Percentiles rank a stretch among this genome's conserved stretches.
Evolutionary conservation across 1,140 invertebrate genomes (phyloP).

Genomic region (Drosophila mayri): DNA sequence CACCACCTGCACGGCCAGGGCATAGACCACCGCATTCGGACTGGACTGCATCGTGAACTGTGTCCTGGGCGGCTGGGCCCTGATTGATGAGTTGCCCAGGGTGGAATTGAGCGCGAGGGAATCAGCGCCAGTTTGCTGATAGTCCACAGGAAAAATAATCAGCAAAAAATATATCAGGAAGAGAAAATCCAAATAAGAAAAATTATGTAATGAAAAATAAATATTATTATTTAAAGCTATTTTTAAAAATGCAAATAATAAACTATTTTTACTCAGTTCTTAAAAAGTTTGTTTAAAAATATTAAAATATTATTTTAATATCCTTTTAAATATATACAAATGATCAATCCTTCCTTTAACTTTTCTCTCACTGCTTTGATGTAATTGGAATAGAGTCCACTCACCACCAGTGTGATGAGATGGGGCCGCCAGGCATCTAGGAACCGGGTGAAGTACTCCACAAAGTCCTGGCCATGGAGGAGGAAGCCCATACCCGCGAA

Average conservation of each 20-base stretch:
- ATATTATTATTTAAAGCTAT: background rate
- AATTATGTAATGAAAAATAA: background rate
- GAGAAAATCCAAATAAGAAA: background rate
- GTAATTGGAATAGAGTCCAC: slow-evolving; percentile 8
- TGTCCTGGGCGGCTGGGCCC: slow-evolving; percentile 2
- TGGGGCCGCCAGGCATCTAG: slow-evolving; percentile 86
- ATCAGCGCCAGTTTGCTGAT: slow-evolving; percentile 33
- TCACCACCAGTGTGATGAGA: slow-evolving; percentile 87
- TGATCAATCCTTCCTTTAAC: background rate
- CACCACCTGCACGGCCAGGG: slow-evolving; percentile 88
- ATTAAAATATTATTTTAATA: no score
- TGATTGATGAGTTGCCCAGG: slow-evolving; percentile 48
- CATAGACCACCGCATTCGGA: slow-evolving; percentile 85
- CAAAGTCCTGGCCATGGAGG: slow-evolving; percentile 86
- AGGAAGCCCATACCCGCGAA: slow-evolving; percentile 87
- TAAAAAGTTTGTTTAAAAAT: no score
- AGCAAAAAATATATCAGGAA: background rate
- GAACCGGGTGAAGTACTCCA: slow-evolving; percentile 86
- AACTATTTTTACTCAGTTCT: no score
- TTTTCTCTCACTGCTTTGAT: background rate
- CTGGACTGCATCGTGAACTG: slow-evolving; percentile 74
- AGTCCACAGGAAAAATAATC: background rate
- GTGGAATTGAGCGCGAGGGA: slow-evolving; percentile 33
- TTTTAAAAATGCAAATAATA: background rate
- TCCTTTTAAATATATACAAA: no score